Evolutionary conservation across 2,888 invertebrate genomes (phyloP), one percentile per base, ranked within the genome.

Genomic region (Aleiodes alternator): DNA sequence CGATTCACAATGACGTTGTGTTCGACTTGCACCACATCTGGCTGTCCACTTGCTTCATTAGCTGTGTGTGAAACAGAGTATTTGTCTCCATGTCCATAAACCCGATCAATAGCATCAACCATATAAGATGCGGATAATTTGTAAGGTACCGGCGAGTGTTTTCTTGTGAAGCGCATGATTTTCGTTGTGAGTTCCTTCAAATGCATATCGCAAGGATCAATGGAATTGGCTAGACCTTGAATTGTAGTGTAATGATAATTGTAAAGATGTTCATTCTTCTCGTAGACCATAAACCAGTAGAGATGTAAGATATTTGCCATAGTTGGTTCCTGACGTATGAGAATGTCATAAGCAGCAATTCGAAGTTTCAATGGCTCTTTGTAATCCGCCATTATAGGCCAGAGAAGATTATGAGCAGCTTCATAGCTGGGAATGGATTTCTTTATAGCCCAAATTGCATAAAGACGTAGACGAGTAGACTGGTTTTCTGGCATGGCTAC

Each of bases 221-320:
- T 87, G 8, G 90, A 89, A 72, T 88, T 82, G 0, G 89, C 86
- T 38, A 91, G 80, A 11, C 89, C 87, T 57, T 88, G 85, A 31
- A 92, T 79, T 0, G 89, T 90, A 0, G 90, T 90, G 78, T 91
- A 88, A 82, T 90, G 90, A 80, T 90, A 91, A 78, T 90, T 90
- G 80, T 91, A 90, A 4, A 92, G 81, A 79, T 91, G 90, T 48
- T 89, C 84, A 78, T 90, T 87, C 1, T 82, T 84, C 79, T 91
- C 91, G n/a, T 86, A 78, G 53, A 87, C 80, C 90, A 92, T 91
- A 69, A 89, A 83, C 89, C 90, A 90, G 78, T 90, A 89, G 3
- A 91, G 80, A 38, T 89, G 90, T 80, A 90, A 85, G 31, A 91
- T 82, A 9, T 87, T 84, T 2, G 87, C 83, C 73, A 88, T 82